Evolutionary conservation across 2,888 invertebrate genomes (phyloP).

Genomic region (Ryuthela nishihirai): DNA sequence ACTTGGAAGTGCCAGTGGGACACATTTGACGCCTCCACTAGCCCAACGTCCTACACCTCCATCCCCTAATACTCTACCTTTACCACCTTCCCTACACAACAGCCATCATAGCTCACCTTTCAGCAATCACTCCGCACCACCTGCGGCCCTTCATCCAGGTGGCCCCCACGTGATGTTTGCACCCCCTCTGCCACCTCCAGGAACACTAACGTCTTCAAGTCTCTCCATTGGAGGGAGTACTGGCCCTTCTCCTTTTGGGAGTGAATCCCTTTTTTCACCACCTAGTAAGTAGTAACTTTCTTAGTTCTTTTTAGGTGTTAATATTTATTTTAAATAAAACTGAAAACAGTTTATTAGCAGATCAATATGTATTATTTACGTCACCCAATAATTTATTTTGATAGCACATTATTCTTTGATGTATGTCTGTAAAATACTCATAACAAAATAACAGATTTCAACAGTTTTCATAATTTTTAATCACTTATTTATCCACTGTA

Average conservation of each 20-base stretch:
- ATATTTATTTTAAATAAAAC: not conserved
- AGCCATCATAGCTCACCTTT: conserved; percentile 16
- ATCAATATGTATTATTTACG: too few species aligned
- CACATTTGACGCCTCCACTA: conserved; percentile 19
- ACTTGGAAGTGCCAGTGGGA: conserved; percentile 10
- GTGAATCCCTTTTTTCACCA: conserved; percentile 41
- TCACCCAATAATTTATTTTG: too few species aligned
- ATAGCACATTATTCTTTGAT: too few species aligned
- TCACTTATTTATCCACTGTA: too few species aligned
- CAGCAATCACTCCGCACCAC: conserved; percentile 10
- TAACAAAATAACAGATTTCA: too few species aligned
- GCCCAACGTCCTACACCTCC: conserved; percentile 13
- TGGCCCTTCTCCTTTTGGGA: conserved; percentile 39
- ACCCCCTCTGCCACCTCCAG: conserved; percentile 40
- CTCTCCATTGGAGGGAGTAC: conserved; percentile 34
- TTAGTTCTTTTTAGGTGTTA: too few species aligned
- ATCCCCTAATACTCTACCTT: conserved; percentile 17
- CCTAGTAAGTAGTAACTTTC: conserved; percentile 41
- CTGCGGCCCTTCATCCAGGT: conserved; percentile 19
- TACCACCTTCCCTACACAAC: conserved; percentile 29
- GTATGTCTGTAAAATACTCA: too few species aligned
- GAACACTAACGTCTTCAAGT: conserved; percentile 38
- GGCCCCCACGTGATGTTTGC: conserved; percentile 43
- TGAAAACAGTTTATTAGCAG: too few species aligned
- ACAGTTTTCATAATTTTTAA: too few species aligned